Evolutionary conservation across 2,888 invertebrate genomes (phyloP), one percentile per base, ranked within the genome.

Genomic region (Margaritifera margaritifera): DNA sequence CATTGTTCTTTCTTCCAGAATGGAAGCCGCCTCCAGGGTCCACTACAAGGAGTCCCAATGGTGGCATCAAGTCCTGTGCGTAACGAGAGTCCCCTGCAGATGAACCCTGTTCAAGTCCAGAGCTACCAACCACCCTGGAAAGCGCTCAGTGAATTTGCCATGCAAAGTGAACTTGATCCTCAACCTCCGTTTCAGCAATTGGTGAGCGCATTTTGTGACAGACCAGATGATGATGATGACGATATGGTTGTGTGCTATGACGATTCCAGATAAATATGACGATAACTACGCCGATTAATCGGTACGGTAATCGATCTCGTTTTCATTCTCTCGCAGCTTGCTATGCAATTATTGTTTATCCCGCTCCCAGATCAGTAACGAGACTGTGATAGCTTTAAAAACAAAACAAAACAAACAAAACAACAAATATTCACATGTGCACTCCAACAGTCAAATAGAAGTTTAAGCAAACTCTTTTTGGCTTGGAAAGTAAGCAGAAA

Each of bases 31-130:
- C 78, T 86, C 22, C 94, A 97, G 81, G 96, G 97, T 90, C 92
- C 97, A 95, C 84, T 95, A 95, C 97, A 98, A 89, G 97, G 97
- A 72, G 97, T 99, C 82, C 98, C 99, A 25, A 95, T 99, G 94
- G 96, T 99, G 74, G 99, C 99, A 59, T 95, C 96, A 58, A 96
- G 97, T 81, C 92, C 92, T 2, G 91, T 91, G 2, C 89, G 91
- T 18, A 91, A 92, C 81, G 91, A 89, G 81, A 85, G 86, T 56
- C 84, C 83, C 75, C 80, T 89, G 80, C 87, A 87, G 75, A 82
- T 83, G 20, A 87, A 95, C 86, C 94, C 95, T 54, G 92, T 98
- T 71, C 98, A 98, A 91, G 94, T 95, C 52, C 94, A 94, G 84
- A 96, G 97, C 79, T 99, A 97, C 92, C 97, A 98, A 91, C 97